phyloP scores from a whole-genome alignment of 2,797 vertebrate species.

The Sebastiscus albofasciatus region DNA sequence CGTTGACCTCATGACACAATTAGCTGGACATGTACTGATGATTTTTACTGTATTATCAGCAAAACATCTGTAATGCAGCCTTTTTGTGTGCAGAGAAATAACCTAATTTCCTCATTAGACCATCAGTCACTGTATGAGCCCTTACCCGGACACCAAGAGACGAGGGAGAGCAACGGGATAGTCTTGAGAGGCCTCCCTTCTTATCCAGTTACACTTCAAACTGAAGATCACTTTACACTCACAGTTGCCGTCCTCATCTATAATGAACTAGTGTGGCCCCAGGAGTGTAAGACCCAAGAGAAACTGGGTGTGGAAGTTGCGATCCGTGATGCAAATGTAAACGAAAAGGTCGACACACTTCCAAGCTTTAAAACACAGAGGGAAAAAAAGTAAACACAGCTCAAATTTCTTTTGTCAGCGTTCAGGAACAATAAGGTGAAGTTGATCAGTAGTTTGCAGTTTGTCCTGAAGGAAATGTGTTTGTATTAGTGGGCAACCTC shows the following conservation, averaged over 20 bases:
- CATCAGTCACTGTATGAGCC: slow-evolving; percentile 1
- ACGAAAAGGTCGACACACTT: neutral
- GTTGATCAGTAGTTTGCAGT: no score
- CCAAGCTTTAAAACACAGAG: neutral
- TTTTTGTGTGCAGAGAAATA: slow-evolving; percentile 24
- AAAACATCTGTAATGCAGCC: neutral
- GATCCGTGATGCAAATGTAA: neutral
- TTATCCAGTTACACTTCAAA: slow-evolving; percentile 74
- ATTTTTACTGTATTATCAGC: neutral
- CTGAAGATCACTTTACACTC: slow-evolving; percentile 68
- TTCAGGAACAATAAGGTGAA: no score
- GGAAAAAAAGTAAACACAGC: neutral
- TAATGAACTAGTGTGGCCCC: slow-evolving; percentile 67
- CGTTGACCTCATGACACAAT: neutral
- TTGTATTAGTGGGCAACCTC: no score
- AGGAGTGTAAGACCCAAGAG: slow-evolving; percentile 4
- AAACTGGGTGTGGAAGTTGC: slow-evolving; percentile 1
- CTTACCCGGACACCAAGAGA: slow-evolving; percentile 33
- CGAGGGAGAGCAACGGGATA: slow-evolving; percentile 39
- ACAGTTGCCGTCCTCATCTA: slow-evolving; percentile 62
- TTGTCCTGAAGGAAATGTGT: neutral
- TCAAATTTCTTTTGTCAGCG: neutral
- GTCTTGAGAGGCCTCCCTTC: slow-evolving; percentile 47
- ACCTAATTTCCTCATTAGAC: slow-evolving; percentile 17
- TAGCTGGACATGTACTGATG: neutral